Evolutionary conservation across 2,113 vertebrate genomes (phyloP), one percentile per base, ranked within the genome.

Genomic region (Microtus pennsylvanicus): DNA sequence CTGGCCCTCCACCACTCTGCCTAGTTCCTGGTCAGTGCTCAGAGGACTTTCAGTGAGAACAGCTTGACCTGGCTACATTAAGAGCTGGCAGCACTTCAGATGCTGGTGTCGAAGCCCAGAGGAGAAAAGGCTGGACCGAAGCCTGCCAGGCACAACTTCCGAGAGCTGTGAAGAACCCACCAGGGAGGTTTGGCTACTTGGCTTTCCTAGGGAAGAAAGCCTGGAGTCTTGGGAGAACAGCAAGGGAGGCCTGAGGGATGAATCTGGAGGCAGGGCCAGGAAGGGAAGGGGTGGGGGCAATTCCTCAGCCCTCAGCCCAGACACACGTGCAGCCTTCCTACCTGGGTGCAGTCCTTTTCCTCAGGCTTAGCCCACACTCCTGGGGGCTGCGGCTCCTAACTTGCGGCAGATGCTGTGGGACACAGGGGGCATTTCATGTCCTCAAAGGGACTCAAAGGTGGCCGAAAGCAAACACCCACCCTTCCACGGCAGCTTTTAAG

Each of bases 311-410:
- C 87, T n/a, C 65, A 26, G 67, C 45, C 81, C 3, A 5, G 5
- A 67, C 33, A 22, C 47, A 50, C 6, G 78, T 38, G 65, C 83
- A 1, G 50, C 7, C 4, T 88, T 88, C 97, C 96, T 98, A 97
- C 97, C 97, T 97, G 19, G 10, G 89, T 1, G 74, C 80, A 26
- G 82, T 33, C 75, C 42, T 75, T 42, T 76, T 63, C 85, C 77
- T 4, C 74, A 47, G 86, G 81, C 47, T 65, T 38, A 35, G 9
- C 19, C 12, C 69, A 2, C 28, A 3, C 45, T 61, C 70, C 85
- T 76, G 19, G 61, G 33, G 24, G 76, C 3, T 0, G 50, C 3
- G 7, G 83, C 8, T 45, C 80, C 91, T 58, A 47, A 82, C 94
- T n/a, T n/a, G 74, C 67, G 74, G 87, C 67, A n/a, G 8, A 78